A percentile compares a stretch with the other conserved stretches of the same genome.
phyloP scores from a whole-genome alignment of 2,797 vertebrate genomes.

The Chloroceryle inda region DNA sequence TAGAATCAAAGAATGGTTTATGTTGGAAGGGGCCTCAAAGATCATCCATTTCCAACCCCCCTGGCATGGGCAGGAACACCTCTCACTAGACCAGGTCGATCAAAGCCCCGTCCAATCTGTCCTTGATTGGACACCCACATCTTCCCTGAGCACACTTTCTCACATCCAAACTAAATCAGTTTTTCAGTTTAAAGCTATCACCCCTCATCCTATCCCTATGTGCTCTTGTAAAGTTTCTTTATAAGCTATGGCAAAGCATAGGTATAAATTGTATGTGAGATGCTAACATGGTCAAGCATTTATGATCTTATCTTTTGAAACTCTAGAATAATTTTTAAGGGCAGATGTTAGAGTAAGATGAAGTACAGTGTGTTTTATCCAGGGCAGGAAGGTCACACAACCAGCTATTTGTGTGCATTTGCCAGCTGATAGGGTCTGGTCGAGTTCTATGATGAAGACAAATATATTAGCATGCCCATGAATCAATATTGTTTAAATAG shows the following conservation, averaged over 20 bases:
- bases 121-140: background rate
- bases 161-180: background rate
- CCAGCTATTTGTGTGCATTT: background rate
- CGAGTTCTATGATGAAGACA: conserved; percentile 22
- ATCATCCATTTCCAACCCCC: background rate
- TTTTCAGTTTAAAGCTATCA: background rate
- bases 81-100: background rate
- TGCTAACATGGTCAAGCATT: background rate
- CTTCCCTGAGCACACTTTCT: background rate
- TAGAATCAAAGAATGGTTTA: background rate
- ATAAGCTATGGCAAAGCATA: background rate
- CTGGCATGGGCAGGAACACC: background rate
- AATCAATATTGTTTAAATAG: conserved; percentile 73
- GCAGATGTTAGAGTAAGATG: background rate
- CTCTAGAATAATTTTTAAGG: background rate
- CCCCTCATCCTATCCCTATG: background rate
- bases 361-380: background rate
- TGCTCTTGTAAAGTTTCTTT: background rate
- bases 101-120: background rate
- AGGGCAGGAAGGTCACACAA: background rate
- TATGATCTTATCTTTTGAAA: background rate
- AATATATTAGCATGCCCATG: conserved; percentile 63
- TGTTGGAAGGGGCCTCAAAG: no score
- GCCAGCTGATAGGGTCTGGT: conserved; percentile 55
- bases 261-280: conserved; percentile 1